Evolutionary conservation across 2,797 vertebrate genomes (phyloP).

Genomic region (Psittacula echo): DNA sequence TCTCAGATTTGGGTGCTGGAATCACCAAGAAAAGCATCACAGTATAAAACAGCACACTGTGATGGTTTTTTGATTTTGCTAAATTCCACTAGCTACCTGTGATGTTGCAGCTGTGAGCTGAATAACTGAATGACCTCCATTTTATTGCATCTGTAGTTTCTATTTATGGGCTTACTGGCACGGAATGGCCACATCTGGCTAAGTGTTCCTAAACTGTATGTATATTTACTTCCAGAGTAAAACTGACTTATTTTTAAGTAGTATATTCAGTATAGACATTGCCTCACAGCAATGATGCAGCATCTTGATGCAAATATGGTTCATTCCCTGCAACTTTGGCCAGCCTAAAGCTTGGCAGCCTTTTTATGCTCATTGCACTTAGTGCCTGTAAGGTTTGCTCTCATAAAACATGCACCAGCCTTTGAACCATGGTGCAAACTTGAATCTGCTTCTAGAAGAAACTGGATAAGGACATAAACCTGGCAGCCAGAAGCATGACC

Average conservation of each 20-base stretch:
- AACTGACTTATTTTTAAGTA: constrained; percentile 7
- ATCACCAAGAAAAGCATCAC: background rate
- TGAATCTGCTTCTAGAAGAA: background rate
- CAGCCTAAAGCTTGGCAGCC: background rate
- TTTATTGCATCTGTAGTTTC: background rate
- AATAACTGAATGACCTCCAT: background rate
- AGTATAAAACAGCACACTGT: background rate
- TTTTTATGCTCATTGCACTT: background rate
- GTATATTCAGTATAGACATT: background rate
- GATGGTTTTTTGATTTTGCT: background rate
- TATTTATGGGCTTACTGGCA: background rate
- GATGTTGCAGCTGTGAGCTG: background rate
- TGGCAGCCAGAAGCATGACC: background rate
- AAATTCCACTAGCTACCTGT: background rate
- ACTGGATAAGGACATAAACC: background rate
- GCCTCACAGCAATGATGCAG: background rate
- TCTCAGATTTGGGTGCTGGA: background rate
- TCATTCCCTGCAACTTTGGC: background rate
- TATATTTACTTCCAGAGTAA: background rate
- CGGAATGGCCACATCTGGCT: constrained; percentile 29
- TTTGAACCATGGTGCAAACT: background rate
- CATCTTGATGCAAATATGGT: background rate
- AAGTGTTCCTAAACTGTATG: constrained; percentile 1
- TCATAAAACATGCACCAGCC: constrained; percentile 11
- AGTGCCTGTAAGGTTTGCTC: background rate